Conservation (phyloP, 1,140 invertebrate species). For the Hestina assimilis region DNA sequence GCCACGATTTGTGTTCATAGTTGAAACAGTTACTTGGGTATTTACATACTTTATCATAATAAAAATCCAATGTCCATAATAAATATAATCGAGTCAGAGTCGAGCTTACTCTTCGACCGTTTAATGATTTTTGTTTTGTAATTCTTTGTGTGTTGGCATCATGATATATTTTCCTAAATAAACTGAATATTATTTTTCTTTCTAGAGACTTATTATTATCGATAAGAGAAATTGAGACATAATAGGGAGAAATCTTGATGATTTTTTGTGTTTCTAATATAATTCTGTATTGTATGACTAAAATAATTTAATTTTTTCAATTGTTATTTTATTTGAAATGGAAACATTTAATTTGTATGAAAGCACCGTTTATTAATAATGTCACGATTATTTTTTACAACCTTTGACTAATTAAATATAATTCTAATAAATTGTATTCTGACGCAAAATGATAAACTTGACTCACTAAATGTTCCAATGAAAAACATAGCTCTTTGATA, state of each 20-base stretch:
- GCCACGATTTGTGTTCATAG: conserved; percentile 75
- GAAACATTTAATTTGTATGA: conserved; percentile 15
- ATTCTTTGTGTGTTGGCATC: conserved; percentile 68
- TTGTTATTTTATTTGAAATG: conserved; percentile 22
- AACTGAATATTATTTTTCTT: conserved; percentile 53
- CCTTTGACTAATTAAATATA: conserved; percentile 40
- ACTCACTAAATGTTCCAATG: conserved; percentile 67
- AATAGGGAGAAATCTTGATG: conserved; percentile 40
- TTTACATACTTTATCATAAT: conserved; percentile 59
- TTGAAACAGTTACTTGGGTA: conserved; percentile 62
- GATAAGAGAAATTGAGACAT: conserved; percentile 60
- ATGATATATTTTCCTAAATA: conserved; percentile 55
- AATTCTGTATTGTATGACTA: conserved; percentile 7
- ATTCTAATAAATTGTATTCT: conserved; percentile 27
- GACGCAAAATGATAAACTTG: conserved; percentile 40
- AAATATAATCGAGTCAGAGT: conserved; percentile 49
- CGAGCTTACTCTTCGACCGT: conserved; percentile 41
- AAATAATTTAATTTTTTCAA: conserved; percentile 32
- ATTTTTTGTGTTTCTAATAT: conserved; percentile 10
- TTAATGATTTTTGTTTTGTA: conserved; percentile 48
- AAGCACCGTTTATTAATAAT: conserved; percentile 26
- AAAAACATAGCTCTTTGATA: conserved; percentile 73
- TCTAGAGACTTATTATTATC: conserved; percentile 52
- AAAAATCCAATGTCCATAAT: conserved; percentile 66
- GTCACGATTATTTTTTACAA: conserved; percentile 36